Evolutionary conservation across 2,888 invertebrate species (phyloP).

Genomic region (Hydriomena furcata): DNA sequence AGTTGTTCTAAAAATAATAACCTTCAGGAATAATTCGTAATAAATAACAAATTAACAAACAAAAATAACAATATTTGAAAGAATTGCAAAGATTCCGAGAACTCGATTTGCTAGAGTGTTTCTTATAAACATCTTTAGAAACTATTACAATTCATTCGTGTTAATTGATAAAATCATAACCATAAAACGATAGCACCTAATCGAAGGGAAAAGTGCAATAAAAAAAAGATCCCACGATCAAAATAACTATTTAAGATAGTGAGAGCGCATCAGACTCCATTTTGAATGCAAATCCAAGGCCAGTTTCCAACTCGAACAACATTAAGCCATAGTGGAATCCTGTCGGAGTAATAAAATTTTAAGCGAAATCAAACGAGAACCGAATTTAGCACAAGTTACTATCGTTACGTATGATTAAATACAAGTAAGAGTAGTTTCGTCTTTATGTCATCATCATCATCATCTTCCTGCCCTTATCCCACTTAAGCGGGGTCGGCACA

Average conservation of each 20-base stretch:
- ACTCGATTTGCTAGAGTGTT: no score
- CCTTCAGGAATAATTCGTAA: no score
- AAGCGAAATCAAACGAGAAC: slow-evolving; percentile 7
- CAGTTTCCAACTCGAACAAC: slow-evolving; percentile 48
- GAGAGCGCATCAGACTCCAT: slow-evolving; percentile 34
- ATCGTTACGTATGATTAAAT: no score
- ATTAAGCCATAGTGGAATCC: slow-evolving; percentile 47
- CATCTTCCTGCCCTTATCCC: no score
- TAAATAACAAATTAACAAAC: no score
- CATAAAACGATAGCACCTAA: slow-evolving; percentile 3
- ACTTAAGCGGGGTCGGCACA: no score
- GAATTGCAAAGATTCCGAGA: no score
- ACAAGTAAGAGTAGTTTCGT: no score
- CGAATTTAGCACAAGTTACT: slow-evolving; percentile 1
- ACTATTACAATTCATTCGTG: background rate
- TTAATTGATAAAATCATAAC: slow-evolving; percentile 4
- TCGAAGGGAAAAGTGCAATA: slow-evolving; percentile 24
- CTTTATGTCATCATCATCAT: no score
- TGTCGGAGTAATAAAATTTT: slow-evolving; percentile 10
- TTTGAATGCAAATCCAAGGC: slow-evolving; percentile 51
- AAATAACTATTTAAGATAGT: slow-evolving; percentile 32
- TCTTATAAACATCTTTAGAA: no score
- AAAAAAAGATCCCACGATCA: slow-evolving; percentile 33
- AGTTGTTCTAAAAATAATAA: no score
- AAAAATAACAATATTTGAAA: no score